These are phyloP conservation scores for Pocota personata DNA, from an alignment of 2,888 invertebrate genomes.

Conservation along the genomic window DNA sequence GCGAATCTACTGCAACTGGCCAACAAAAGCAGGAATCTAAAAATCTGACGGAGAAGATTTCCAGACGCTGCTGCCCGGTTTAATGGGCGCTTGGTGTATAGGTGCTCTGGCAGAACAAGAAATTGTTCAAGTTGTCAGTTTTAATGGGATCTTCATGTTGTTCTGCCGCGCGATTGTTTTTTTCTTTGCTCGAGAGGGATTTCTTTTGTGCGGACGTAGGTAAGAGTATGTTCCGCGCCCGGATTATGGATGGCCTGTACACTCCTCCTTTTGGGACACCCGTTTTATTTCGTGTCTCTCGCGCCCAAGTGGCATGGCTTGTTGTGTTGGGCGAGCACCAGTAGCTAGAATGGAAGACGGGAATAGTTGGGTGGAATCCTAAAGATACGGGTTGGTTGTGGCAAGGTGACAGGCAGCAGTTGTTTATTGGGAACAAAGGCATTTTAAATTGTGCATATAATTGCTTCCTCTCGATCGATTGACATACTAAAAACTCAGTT, in stretches of 20 bases:
- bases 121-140: conserved; percentile 66
- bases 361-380: not conserved
- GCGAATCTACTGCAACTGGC: conserved; percentile 2
- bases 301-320: not conserved
- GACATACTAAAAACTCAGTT: not conserved
- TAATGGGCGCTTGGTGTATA: conserved; percentile 33
- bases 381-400: not conserved
- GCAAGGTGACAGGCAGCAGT: conserved; percentile 14
- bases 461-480: conserved; percentile 17
- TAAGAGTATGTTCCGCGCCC: not conserved
- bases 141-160: conserved; percentile 72
- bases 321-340: conserved; percentile 27
- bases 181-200: conserved; percentile 19
- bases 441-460: conserved; percentile 38
- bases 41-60: conserved; percentile 46
- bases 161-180: conserved; percentile 51
- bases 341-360: conserved; percentile 9
- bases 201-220: conserved; percentile 24
- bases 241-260: conserved; percentile 43
- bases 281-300: conserved; percentile 5
- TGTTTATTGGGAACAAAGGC: conserved; percentile 31
- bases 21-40: conserved; percentile 32
- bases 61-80: conserved; percentile 13
- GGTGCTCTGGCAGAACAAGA: conserved; percentile 18
- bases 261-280: conserved; percentile 29